Percentiles rank a stretch among this genome's conserved stretches.
These are phyloP conservation scores for Megaleporinus macrocephalus DNA, from an alignment of 2,113 vertebrate genomes.

Conservation along the genomic window DNA sequence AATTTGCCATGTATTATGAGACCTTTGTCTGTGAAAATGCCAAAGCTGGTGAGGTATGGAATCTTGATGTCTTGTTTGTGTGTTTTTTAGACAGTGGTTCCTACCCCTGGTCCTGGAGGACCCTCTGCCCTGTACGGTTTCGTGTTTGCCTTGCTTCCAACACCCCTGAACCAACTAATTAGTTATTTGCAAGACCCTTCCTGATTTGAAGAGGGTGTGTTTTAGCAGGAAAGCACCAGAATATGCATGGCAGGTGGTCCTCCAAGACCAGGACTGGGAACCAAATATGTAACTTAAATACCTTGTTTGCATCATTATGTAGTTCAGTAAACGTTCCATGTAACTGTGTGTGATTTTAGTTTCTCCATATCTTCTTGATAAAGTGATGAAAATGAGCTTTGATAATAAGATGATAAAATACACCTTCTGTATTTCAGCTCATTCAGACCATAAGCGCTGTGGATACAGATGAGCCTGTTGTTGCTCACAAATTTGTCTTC, in stretches of 20 bases:
- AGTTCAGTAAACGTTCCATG: background rate
- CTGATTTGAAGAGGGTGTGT: no score
- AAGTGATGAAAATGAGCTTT: conserved; percentile 3
- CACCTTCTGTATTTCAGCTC: conserved; percentile 76
- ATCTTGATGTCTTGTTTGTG: background rate
- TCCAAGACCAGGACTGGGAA: background rate
- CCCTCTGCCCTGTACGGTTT: no score
- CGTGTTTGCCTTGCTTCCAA: no score
- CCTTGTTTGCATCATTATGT: background rate
- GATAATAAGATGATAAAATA: background rate
- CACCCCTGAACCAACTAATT: no score
- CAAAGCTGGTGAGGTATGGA: conserved; percentile 90
- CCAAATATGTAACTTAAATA: background rate
- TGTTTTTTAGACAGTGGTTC: background rate
- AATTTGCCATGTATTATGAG: conserved; percentile 95
- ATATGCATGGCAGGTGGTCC: no score
- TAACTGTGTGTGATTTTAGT: background rate
- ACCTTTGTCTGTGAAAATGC: conserved; percentile 98
- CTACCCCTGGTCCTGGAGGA: no score
- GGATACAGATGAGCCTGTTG: conserved; percentile 94
- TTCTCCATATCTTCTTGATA: background rate
- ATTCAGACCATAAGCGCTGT: conserved; percentile 98
- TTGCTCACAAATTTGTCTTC: conserved; percentile 98
- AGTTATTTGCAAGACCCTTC: no score
- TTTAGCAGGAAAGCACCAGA: no score